A percentile compares a stretch with the other conserved stretches of the same genome.
phyloP scores from a whole-genome alignment of 2,888 invertebrate species.

The Hartigia nigra region DNA sequence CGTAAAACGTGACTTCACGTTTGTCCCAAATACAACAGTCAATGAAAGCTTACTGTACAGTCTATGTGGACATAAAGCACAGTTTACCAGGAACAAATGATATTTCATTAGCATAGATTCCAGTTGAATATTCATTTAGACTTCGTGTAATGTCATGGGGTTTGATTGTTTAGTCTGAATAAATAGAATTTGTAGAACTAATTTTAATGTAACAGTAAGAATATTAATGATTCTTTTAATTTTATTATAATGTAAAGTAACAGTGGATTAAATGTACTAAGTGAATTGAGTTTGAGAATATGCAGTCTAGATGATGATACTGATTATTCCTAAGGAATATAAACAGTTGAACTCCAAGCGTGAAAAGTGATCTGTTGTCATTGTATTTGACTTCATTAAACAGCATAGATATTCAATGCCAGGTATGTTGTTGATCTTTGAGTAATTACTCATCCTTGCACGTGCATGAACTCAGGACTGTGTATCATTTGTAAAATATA shows the following conservation, averaged over 20 bases:
- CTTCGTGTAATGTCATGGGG: neutral
- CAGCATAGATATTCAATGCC: neutral
- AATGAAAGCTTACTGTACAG: neutral
- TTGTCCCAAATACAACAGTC: constrained; percentile 19
- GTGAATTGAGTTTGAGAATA: neutral
- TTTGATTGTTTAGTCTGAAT: neutral
- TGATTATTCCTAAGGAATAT: neutral
- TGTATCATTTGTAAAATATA: neutral
- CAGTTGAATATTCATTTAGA: neutral
- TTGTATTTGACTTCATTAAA: neutral
- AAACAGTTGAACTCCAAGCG: neutral
- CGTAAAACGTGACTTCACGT: constrained; percentile 21
- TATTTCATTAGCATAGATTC: neutral
- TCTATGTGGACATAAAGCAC: neutral
- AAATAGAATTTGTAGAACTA: neutral
- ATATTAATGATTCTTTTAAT: neutral
- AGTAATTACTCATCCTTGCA: neutral
- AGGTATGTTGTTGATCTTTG: neutral
- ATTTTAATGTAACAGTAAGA: neutral
- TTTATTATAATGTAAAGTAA: neutral
- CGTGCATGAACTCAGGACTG: neutral
- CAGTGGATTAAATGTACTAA: neutral
- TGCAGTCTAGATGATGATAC: neutral
- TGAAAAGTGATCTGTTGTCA: neutral
- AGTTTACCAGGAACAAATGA: neutral